A percentile compares a stretch with the other conserved stretches of the same genome.
phyloP scores from a whole-genome alignment of 2,797 vertebrate genomes.

The Craterocephalus amniculus region DNA sequence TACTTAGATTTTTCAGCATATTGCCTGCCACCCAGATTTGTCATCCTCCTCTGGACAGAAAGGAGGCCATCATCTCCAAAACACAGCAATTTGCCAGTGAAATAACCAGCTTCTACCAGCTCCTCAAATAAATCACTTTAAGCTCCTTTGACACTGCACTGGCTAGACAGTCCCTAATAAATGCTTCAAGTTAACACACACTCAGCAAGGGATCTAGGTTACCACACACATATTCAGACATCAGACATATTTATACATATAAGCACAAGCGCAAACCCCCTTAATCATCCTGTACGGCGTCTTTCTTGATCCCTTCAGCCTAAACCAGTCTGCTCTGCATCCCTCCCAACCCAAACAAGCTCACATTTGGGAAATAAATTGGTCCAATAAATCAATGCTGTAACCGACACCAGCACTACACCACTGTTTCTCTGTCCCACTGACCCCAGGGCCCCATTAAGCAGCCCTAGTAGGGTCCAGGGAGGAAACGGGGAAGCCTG shows the following conservation, averaged over 20 bases:
- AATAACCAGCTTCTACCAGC: constrained; percentile 67
- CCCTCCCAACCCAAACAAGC: constrained; percentile 71
- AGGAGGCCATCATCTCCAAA: constrained; percentile 69
- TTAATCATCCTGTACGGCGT: constrained; percentile 68
- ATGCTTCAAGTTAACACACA: constrained; percentile 59
- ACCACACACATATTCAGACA: constrained; percentile 59
- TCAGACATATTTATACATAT: constrained; percentile 62
- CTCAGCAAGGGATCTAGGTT: constrained; percentile 54
- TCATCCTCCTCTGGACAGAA: constrained; percentile 57
- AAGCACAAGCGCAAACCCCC: constrained; percentile 46
- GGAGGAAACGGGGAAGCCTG: constrained; percentile 64
- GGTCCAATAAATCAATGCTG: constrained; percentile 77
- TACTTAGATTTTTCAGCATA: constrained; percentile 35
- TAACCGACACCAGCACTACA: constrained; percentile 66
- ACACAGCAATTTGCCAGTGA: constrained; percentile 71
- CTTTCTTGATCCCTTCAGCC: constrained; percentile 69
- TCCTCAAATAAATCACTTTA: constrained; percentile 69
- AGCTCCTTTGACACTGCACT: constrained; percentile 56
- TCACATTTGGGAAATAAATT: constrained; percentile 72
- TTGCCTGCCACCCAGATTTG: constrained; percentile 27
- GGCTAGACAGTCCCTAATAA: constrained; percentile 72
- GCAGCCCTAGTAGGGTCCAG: constrained; percentile 35
- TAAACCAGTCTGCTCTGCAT: constrained; percentile 67
- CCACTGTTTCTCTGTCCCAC: constrained; percentile 55
- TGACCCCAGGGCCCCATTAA: constrained; percentile 72